Conservation (phyloP, 2,797 vertebrate species). For the Chiroxiphia lanceolata region DNA sequence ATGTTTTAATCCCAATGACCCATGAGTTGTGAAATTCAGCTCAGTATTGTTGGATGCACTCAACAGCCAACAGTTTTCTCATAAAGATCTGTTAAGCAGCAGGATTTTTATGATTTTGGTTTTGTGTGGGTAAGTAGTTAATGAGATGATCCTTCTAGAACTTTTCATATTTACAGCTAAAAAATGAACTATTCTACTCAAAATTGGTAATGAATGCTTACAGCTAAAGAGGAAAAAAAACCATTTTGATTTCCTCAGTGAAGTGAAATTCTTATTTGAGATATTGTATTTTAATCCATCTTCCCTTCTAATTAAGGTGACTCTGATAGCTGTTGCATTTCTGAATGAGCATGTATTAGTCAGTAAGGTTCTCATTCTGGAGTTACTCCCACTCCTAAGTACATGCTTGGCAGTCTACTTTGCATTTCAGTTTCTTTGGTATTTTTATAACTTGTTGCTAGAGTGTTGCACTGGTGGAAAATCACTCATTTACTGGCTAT, state of each 20-base stretch:
- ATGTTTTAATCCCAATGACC: not conserved
- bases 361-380: not conserved
- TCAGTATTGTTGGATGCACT: not conserved
- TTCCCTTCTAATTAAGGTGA: slow-evolving; percentile 4
- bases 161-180: not conserved
- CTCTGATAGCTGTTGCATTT: not conserved
- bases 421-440: slow-evolving; percentile 30
- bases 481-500: not conserved
- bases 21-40: not conserved
- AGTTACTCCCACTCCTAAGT: slow-evolving; percentile 21
- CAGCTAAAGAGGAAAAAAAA: not conserved
- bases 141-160: not conserved
- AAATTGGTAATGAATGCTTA: not conserved
- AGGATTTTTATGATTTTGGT: not conserved
- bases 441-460: slow-evolving; percentile 25
- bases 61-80: not conserved
- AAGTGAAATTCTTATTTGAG: not conserved
- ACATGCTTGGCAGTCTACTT: not conserved
- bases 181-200: not conserved
- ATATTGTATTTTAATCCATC: not conserved
- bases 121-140: not conserved
- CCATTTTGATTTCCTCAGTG: not conserved
- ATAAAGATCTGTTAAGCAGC: not conserved
- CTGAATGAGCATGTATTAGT: not conserved
- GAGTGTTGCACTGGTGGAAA: slow-evolving; percentile 2